Evolutionary conservation across 1,140 invertebrate genomes (phyloP).

Genomic region (Lethrus apterus): DNA sequence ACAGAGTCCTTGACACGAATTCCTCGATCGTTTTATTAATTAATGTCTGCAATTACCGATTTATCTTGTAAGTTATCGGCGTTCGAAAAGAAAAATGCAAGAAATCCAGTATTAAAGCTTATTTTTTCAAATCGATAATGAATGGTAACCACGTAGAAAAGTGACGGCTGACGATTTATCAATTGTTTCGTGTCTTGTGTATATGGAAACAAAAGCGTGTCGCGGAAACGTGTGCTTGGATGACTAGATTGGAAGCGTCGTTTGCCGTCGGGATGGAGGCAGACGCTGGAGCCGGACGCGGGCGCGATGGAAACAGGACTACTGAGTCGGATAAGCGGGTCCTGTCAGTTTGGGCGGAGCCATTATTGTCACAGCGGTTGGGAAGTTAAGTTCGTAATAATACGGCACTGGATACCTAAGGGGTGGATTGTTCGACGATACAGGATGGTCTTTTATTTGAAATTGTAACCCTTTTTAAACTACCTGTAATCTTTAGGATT

Average conservation of each 20-base stretch:
- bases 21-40: too few relatives aligned
- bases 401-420: conserved; percentile 20
- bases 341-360: conserved; percentile 33
- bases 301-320: conserved; percentile 31
- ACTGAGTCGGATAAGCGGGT: conserved; percentile 31
- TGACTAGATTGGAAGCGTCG: conserved; percentile 20
- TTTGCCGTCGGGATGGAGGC: conserved; percentile 32
- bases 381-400: conserved; percentile 30
- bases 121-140: too few relatives aligned
- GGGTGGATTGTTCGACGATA: conserved; percentile 21
- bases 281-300: conserved; percentile 24
- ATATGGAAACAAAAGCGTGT: too few relatives aligned
- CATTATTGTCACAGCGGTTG: conserved; percentile 39
- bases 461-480: background rate
- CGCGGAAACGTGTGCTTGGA: conserved; percentile 3
- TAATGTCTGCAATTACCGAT: too few relatives aligned
- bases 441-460: conserved; percentile 7
- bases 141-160: too few relatives aligned
- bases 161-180: background rate
- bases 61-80: too few relatives aligned
- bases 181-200: background rate
- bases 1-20: too few relatives aligned
- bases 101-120: too few relatives aligned
- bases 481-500: background rate
- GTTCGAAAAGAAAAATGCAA: too few relatives aligned